phyloP scores from a whole-genome alignment of 2,888 invertebrate species.

The Neelides folsomi region DNA sequence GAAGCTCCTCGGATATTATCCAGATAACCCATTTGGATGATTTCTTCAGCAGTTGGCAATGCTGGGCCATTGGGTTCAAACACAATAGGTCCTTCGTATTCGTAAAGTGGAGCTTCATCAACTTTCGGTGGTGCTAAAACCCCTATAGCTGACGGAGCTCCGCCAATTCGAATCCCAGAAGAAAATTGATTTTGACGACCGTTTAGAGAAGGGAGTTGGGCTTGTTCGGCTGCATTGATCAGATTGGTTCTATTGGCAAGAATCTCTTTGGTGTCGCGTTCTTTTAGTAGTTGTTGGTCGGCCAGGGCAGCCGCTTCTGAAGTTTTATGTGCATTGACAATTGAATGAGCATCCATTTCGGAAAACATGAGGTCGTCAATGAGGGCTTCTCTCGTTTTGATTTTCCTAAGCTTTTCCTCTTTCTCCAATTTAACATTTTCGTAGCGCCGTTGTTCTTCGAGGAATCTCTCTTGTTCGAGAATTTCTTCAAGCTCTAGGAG shows the following conservation, averaged over 20 bases:
- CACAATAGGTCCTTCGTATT: constrained; percentile 47
- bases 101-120: constrained; percentile 64
- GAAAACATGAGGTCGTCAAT: constrained; percentile 93
- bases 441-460: constrained; percentile 57
- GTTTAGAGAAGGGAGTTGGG: constrained; percentile 3
- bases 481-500: constrained; percentile 77
- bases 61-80: constrained; percentile 58
- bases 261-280: not conserved
- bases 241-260: constrained; percentile 11
- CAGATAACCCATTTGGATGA: constrained; percentile 49
- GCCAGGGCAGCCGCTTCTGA: constrained; percentile 9
- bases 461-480: constrained; percentile 64
- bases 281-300: not conserved
- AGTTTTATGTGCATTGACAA: constrained; percentile 50
- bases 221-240: not conserved
- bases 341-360: constrained; percentile 74
- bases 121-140: constrained; percentile 51
- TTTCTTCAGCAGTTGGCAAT: constrained; percentile 48
- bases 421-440: constrained; percentile 54
- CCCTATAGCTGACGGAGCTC: constrained; percentile 47
- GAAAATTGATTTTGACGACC: constrained; percentile 53
- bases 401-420: constrained; percentile 60
- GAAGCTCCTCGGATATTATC: constrained; percentile 60
- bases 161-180: constrained; percentile 68
- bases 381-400: constrained; percentile 74